Base-by-base conservation (phyloP, 2,888 invertebrate species). In the Leptopilina myrica region DNA sequence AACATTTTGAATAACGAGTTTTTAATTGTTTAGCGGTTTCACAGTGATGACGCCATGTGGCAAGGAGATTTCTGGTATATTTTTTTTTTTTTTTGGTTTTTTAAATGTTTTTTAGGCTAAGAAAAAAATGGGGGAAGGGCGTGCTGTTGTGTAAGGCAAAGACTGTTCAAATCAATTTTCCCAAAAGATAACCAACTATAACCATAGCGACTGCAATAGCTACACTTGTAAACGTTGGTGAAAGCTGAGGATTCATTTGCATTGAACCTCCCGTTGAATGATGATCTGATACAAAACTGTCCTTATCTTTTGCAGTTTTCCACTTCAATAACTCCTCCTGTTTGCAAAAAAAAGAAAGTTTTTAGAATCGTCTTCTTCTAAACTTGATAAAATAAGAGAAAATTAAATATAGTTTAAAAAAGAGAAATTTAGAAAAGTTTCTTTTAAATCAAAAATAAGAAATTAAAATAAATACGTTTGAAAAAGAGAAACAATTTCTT, bases 161-260 rank as follows among this genome's bases (percentile, higher is more conserved):
- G 84, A 85, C 85, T 87, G 86, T 87, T 91, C 90, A 92, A 88
- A 92, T 89, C 84, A 92, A 81, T 89, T 91, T 92, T 82, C 91
- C 92, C 86, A 92, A 81, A 78, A 91, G 81, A 86, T 89, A 91
- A 83, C 91, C 91, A 77, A 91, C 82, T 85, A 92, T 84, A 81
- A 88, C 88, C 89, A 92, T 90, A 76, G 87, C 86, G 76, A 91
- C 82, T 79, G 89, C 89, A 77, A 90, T 86, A 46, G 90, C 81
- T 73, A 86, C 79, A 79, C 81, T 79, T 65, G 79, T 82, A 20
- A 83, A 80, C 40, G 82, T 75, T 77, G 83, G 84, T 81, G 84
- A 87, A 81, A 81, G 79, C 80, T 82, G 83, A 76, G 83, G 81
- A 69, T 69, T 85, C 78, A 76, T 85, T 80, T 82, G 87, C 76